Evolutionary conservation across 2,113 vertebrate genomes (phyloP).

Genomic region (Apodemus sylvaticus): DNA sequence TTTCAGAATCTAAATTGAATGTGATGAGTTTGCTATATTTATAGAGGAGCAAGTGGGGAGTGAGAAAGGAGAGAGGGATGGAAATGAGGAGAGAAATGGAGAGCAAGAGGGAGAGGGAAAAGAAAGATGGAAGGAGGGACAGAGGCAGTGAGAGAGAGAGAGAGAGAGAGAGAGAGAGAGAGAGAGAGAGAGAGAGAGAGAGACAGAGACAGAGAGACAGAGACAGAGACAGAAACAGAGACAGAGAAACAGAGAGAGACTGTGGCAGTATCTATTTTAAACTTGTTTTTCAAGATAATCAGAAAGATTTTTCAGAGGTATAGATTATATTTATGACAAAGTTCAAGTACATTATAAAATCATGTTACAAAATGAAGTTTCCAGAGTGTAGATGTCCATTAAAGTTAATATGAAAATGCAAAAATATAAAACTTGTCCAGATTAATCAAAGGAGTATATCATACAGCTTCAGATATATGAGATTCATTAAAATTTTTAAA

Average conservation of each 20-base stretch:
- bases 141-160: too few species aligned
- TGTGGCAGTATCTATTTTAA: not conserved
- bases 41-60: not conserved
- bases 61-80: too few species aligned
- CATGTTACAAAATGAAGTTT: slow-evolving; percentile 25
- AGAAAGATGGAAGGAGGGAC: not conserved
- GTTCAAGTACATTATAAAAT: not conserved
- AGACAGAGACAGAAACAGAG: too few species aligned
- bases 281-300: not conserved
- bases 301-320: not conserved
- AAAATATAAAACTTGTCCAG: not conserved
- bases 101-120: not conserved
- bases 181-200: too few species aligned
- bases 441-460: not conserved
- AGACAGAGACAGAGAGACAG: too few species aligned
- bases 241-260: too few species aligned
- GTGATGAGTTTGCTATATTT: not conserved
- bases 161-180: not conserved
- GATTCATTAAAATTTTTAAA: not conserved
- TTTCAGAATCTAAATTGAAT: not conserved
- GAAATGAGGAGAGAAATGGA: not conserved
- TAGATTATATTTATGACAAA: not conserved
- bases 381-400: not conserved
- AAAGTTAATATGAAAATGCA: not conserved
- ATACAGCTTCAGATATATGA: not conserved